A percentile compares a stretch with the other conserved stretches of the same genome.
Evolutionary conservation across 2,888 invertebrate genomes (phyloP).

Genomic region (Orgyia antiqua): DNA sequence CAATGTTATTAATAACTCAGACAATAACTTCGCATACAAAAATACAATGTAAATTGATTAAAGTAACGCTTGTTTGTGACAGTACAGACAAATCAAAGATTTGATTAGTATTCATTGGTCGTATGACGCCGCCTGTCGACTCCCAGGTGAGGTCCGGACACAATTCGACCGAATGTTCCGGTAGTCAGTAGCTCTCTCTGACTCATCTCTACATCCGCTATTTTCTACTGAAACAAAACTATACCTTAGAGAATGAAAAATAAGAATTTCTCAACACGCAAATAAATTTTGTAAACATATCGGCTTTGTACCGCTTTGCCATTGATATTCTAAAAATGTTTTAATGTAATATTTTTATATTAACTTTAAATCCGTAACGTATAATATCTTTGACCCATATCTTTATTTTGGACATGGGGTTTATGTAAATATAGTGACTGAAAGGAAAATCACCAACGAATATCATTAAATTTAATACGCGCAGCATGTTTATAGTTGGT

Average conservation of each 20-base stretch:
- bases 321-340: constrained; percentile 55
- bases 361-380: constrained; percentile 39
- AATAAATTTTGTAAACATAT: too few species aligned
- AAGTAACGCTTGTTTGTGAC: constrained; percentile 15
- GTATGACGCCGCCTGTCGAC: constrained; percentile 26
- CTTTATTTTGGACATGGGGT: constrained; percentile 19
- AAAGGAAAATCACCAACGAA: neutral
- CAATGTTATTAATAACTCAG: too few species aligned
- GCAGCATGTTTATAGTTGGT: too few species aligned
- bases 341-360: constrained; percentile 41
- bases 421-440: constrained; percentile 13
- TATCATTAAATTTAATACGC: too few species aligned
- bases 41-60: too few species aligned
- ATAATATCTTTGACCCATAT: constrained; percentile 46
- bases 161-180: constrained; percentile 57
- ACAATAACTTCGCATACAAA: too few species aligned
- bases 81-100: constrained; percentile 22
- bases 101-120: constrained; percentile 48
- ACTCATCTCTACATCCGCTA: constrained; percentile 51
- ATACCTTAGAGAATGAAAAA: constrained; percentile 17
- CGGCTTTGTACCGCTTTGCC: constrained; percentile 31
- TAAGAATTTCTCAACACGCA: too few species aligned
- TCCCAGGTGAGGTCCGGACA: constrained; percentile 56
- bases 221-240: constrained; percentile 11
- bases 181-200: constrained; percentile 68